Percentiles rank a stretch among this genome's conserved stretches.
Conservation (phyloP, 2,888 invertebrate genomes). For the Augiades crinisus region DNA sequence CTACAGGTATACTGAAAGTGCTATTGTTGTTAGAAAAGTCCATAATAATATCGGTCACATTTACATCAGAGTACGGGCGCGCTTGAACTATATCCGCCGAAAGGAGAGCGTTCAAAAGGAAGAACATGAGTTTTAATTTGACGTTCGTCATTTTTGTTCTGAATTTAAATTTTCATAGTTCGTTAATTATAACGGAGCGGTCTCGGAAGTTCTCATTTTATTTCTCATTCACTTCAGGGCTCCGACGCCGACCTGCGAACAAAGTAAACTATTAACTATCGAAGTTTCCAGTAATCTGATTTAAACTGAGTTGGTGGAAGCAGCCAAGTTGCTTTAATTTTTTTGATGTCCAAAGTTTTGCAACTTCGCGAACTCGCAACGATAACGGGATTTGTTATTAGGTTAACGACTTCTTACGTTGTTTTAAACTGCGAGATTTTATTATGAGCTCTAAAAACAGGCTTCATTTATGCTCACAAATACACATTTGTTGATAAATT, state of each 20-base stretch:
- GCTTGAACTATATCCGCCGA: slow-evolving; percentile 65
- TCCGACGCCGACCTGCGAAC: slow-evolving; percentile 44
- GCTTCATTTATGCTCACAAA: no score
- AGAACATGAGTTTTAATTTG: slow-evolving; percentile 74
- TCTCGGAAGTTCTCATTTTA: slow-evolving; percentile 35
- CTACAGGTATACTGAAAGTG: slow-evolving; percentile 63
- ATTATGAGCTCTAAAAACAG: no score
- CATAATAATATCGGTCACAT: slow-evolving; percentile 52
- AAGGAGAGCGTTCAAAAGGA: slow-evolving; percentile 60
- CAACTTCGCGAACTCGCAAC: slow-evolving; percentile 11
- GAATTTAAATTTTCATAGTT: slow-evolving; percentile 47
- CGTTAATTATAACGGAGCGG: slow-evolving; percentile 28
- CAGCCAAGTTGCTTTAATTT: slow-evolving; percentile 14
- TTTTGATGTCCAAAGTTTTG: slow-evolving; percentile 20
- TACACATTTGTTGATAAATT: no score
- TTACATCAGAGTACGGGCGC: slow-evolving; percentile 56
- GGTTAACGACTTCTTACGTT: not conserved
- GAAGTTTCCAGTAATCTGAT: slow-evolving; percentile 35
- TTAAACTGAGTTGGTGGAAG: slow-evolving; percentile 23
- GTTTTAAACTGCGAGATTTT: not conserved
- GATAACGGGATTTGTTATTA: slow-evolving; percentile 2
- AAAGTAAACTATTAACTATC: slow-evolving; percentile 42
- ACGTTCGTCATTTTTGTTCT: slow-evolving; percentile 66
- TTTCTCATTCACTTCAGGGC: slow-evolving; percentile 21
- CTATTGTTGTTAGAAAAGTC: slow-evolving; percentile 53